phyloP scores from a whole-genome alignment of 2,797 vertebrate genomes.

The Microctenopoma stevenorrisi region DNA sequence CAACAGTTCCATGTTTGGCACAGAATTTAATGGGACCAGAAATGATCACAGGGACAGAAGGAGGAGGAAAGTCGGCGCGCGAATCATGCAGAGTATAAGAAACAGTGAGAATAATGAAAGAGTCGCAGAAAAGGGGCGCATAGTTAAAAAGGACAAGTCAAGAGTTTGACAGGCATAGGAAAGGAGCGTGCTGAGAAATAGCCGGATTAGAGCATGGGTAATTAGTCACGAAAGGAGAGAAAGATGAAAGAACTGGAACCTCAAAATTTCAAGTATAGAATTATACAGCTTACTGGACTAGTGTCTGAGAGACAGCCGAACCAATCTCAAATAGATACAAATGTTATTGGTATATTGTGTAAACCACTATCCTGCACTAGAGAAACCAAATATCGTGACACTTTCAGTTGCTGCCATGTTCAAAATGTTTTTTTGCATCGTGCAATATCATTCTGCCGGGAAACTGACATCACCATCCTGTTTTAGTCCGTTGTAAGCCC shows the following conservation, averaged over 20 bases:
- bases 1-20: constrained; percentile 40
- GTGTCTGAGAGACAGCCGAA: constrained; percentile 21
- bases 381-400: constrained; percentile 5
- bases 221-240: constrained; percentile 46
- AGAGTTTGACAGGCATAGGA: constrained; percentile 51
- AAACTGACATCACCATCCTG: constrained; percentile 20
- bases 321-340: constrained; percentile 3
- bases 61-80: constrained; percentile 9
- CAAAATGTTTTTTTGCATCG: neutral
- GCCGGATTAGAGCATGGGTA: constrained; percentile 33
- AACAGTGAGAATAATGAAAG: constrained; percentile 67
- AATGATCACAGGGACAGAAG: constrained; percentile 46
- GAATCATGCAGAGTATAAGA: constrained; percentile 55
- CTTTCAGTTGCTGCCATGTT: constrained; percentile 19
- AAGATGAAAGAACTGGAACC: constrained; percentile 27
- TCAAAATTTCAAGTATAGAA: constrained; percentile 20
- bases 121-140: constrained; percentile 2
- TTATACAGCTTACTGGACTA: constrained; percentile 21
- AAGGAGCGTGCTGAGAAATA: constrained; percentile 46
- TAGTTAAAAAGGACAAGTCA: constrained; percentile 32
- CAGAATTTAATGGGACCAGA: constrained; percentile 37
- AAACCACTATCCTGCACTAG: neutral
- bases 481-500: constrained; percentile 28
- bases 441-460: constrained; percentile 2
- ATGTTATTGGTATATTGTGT: neutral